phyloP scores from a whole-genome alignment of 1,140 invertebrate genomes.

The Microplitis mediator region DNA sequence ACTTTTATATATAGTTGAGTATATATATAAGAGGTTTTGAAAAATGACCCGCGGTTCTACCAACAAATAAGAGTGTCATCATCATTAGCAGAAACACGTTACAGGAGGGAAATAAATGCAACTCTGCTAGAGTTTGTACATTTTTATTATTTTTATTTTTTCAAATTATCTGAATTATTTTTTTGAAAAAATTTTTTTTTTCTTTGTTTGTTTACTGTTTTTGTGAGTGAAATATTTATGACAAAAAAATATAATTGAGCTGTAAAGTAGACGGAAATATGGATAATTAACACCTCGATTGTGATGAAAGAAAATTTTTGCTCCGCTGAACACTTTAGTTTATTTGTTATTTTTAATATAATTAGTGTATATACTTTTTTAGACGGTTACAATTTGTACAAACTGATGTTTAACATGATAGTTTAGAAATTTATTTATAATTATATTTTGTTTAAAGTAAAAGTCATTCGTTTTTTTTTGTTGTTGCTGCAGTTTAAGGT shows the following conservation, averaged over 20 bases:
- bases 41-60: constrained; percentile 49
- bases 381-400: too few relatives aligned
- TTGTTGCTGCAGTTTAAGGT: too few relatives aligned
- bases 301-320: not conserved
- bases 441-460: too few relatives aligned
- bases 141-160: not conserved
- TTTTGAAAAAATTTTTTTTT: not conserved
- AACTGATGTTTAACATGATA: too few relatives aligned
- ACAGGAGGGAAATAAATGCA: constrained; percentile 11
- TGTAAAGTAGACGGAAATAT: not conserved
- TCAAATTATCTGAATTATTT: not conserved
- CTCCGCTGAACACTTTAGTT: not conserved
- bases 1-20: constrained; percentile 12
- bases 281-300: not conserved
- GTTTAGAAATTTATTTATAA: too few relatives aligned
- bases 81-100: constrained; percentile 52
- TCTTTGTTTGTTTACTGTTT: not conserved
- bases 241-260: not conserved
- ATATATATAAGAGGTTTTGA: constrained; percentile 42
- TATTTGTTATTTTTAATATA: too few relatives aligned
- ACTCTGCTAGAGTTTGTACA: too few relatives aligned
- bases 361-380: too few relatives aligned
- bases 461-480: too few relatives aligned
- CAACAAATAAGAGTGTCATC: constrained; percentile 55
- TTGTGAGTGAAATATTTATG: not conserved